Percentiles rank a stretch among this genome's conserved stretches.
phyloP scores from a whole-genome alignment of 2,113 vertebrate genomes.

The Tretioscincus oriximinensis region DNA sequence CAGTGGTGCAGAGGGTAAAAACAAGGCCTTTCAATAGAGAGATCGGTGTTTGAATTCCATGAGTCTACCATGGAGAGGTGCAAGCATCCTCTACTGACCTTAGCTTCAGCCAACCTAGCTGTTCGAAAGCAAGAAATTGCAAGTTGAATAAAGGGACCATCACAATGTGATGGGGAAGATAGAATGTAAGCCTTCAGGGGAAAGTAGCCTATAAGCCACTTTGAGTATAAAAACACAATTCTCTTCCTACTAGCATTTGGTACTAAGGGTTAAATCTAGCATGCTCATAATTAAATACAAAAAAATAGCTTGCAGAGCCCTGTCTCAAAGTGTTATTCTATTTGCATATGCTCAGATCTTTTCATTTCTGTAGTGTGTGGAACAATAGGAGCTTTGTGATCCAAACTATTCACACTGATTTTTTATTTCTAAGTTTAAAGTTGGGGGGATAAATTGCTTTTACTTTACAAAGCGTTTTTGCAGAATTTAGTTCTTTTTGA shows the following conservation, averaged over 20 bases:
- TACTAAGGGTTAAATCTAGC: slow-evolving; percentile 39
- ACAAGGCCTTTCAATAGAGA: too few relatives aligned
- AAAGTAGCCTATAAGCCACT: too few relatives aligned
- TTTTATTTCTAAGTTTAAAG: slow-evolving; percentile 45
- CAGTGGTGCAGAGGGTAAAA: too few relatives aligned
- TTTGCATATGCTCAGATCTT: slow-evolving; percentile 48
- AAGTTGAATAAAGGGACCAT: too few relatives aligned
- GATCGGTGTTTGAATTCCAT: too few relatives aligned
- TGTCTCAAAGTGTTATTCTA: slow-evolving; percentile 25
- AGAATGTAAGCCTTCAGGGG: too few relatives aligned
- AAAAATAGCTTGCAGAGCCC: slow-evolving; percentile 28
- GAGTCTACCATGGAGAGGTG: too few relatives aligned
- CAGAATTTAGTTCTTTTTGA: background rate
- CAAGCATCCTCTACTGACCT: too few relatives aligned
- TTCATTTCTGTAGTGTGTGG: slow-evolving; percentile 47
- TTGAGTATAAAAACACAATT: too few relatives aligned
- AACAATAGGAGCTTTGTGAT: slow-evolving; percentile 60
- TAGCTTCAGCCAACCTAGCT: too few relatives aligned
- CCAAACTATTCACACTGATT: slow-evolving; percentile 45
- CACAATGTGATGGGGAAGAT: too few relatives aligned
- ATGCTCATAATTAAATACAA: slow-evolving; percentile 39
- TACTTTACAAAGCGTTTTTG: slow-evolving; percentile 8
- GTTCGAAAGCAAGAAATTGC: too few relatives aligned
- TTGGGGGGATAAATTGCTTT: slow-evolving; percentile 43
- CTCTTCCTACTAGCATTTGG: background rate